Base-by-base conservation (phyloP, 2,888 invertebrate species). In the Mythimna impura region DNA sequence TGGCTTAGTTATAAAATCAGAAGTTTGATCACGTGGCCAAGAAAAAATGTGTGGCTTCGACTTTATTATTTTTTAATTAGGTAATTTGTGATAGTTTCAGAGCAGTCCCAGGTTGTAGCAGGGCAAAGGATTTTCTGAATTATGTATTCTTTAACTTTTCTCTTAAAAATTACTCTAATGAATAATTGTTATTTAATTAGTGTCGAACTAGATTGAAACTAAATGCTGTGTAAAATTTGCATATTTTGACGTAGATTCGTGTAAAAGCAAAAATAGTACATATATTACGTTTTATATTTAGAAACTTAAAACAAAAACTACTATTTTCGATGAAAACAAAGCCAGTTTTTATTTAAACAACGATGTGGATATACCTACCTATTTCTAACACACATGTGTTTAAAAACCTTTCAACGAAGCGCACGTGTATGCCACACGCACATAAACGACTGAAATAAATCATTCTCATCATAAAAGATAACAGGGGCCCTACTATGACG, bases 371-470 rank as follows among this genome's bases (percentile, higher is more conserved):
- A 20, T 62, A 60, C 9, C 17, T 64, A 52, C 54, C 20, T 68
- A 60, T 22, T 30, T 63, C 66, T 17, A 50, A 54, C 22, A 66
- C 20, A 40, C 20, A 61, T 60, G 6, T 73, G 52, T 68, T 78
- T 66, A 73, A 68, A 74, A 78, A 73, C 74, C 83, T 76, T 76
- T 80, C 67, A 76, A 66, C 25, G 58, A 73, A 71, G 52, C 79
- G 60, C 78, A 82, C 78, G 76, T 81, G 78, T 72, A 71, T 43
- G 60, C 55, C 57, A 62, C 76, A 66, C 65, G 73, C 55, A 70
- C 66, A 76, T 65, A 80, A 74, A 72, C 57, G 80, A 71, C 65
- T 55, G 62, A 80, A 78, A 85, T 86, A 86, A 86, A 86, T 86
- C 86, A 81, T 78, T 77, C 62, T 58, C 72, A 81, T 76, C 78